These are phyloP conservation scores for Mormyrus hasselquistii DNA, from an alignment of 2,797 vertebrate genomes.

Conservation along the genomic window DNA sequence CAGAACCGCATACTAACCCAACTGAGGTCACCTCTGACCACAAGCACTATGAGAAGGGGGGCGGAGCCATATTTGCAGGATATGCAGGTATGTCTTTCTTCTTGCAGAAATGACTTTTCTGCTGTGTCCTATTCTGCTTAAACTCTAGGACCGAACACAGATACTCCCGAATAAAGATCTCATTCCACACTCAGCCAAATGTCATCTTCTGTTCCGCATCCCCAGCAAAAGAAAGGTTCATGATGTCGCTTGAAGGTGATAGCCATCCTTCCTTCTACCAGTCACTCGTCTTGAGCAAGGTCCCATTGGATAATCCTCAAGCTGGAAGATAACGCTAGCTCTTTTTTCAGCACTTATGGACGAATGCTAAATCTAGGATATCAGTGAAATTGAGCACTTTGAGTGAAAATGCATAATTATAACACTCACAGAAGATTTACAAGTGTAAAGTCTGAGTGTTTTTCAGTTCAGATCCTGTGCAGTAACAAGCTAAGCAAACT, in stretches of 20 bases:
- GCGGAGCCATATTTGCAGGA: neutral
- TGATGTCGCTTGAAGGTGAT: neutral
- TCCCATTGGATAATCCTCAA: neutral
- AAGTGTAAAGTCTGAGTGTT: neutral
- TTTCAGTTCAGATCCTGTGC: neutral
- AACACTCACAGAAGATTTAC: neutral
- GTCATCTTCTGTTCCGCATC: neutral
- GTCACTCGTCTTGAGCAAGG: neutral
- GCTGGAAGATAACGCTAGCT: neutral
- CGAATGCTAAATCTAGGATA: neutral
- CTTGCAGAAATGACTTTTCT: neutral
- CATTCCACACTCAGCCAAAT: neutral
- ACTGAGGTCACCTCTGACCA: neutral
- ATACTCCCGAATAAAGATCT: conserved; percentile 1
- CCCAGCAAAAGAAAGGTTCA: neutral
- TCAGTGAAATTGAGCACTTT: neutral
- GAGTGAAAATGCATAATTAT: neutral
- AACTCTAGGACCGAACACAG: neutral
- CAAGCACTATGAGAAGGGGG: neutral
- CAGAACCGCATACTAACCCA: neutral
- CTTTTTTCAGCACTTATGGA: neutral
- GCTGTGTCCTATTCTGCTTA: neutral
- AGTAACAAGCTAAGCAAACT: neutral
- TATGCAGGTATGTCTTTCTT: neutral
- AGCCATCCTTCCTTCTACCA: neutral